Conservation (phyloP, 2,113 vertebrate genomes). For the Pseudorhombus dupliciocellatus region DNA sequence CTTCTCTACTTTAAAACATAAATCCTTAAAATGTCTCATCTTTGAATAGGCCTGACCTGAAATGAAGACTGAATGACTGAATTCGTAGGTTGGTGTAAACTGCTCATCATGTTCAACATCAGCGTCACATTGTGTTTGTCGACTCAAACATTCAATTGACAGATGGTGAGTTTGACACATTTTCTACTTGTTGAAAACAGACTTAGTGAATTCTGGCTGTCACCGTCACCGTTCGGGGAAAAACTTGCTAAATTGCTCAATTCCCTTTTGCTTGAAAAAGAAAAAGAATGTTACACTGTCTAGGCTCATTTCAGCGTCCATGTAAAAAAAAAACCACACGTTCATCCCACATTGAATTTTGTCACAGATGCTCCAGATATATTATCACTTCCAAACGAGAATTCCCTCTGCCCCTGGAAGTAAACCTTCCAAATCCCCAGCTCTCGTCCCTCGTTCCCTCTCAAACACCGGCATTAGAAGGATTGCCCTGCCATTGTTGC, state of each 20-base stretch:
- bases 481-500: slow-evolving; percentile 77
- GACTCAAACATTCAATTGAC: background rate
- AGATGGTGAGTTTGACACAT: background rate
- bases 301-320: slow-evolving; percentile 30
- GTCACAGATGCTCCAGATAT: slow-evolving; percentile 63
- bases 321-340: slow-evolving; percentile 49
- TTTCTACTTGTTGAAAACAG: background rate
- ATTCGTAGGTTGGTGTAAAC: no score
- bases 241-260: slow-evolving; percentile 10
- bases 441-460: slow-evolving; percentile 74
- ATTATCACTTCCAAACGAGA: slow-evolving; percentile 67
- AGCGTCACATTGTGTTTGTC: background rate
- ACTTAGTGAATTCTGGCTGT: background rate
- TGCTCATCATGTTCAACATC: background rate
- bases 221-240: background rate
- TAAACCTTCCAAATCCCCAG: slow-evolving; percentile 75
- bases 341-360: slow-evolving; percentile 46
- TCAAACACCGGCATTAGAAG: slow-evolving; percentile 71
- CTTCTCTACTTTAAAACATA: background rate
- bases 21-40: no score
- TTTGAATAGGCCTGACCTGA: no score
- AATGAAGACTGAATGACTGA: no score
- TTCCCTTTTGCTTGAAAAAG: background rate
- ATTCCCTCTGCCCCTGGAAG: slow-evolving; percentile 67
- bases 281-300: slow-evolving; percentile 6